Evolutionary conservation across 2,113 vertebrate genomes (phyloP), one percentile per base, ranked within the genome.

Genomic region (Forbesichthys agassizii): DNA sequence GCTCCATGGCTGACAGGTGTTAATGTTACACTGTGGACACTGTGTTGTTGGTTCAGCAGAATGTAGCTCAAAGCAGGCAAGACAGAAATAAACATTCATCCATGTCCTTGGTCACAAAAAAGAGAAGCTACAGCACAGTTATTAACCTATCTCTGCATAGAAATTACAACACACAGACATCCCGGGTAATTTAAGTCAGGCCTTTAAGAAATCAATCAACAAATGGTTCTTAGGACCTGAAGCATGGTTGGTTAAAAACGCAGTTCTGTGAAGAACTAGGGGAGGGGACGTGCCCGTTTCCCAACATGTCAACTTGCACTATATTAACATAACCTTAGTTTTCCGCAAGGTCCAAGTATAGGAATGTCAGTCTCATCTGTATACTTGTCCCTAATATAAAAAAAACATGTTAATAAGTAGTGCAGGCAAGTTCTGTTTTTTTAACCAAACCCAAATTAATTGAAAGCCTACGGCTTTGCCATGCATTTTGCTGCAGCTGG

Each of bases 401-500:
- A 9, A 9, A 47, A 61, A 56, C 56, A n/a, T 27, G 27, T 27
- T 27, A 60, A 75, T 65, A 46, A 64, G 16, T 27, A 58, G 46
- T 27, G 16, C 16, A 16, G 70, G 51, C 68, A 79, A 88, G 74
- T 84, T 82, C 3, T 58, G 20, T 64, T 58, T 75, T 79, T 86
- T 89, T 75, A 90, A 88, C 84, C 72, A 80, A 84, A 74, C 68
- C 64, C 62, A 84, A 84, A 83, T 75, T 13, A 71, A 69, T 48
- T 60, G 47, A 10, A 77, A 78, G 84, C 80, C 71, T 81, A 75
- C 71, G 73, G 71, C 13, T 68, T 73, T 72, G 78, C 81, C 90
- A 91, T 90, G 89, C 90, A 85, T 46, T 80, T 59, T 67, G 83
- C 87, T 81, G 84, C 73, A 8, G 77, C 77, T 81, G 82, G 61